Evolutionary conservation across 2,888 invertebrate species (phyloP).

Genomic region (Bimastos eiseni): DNA sequence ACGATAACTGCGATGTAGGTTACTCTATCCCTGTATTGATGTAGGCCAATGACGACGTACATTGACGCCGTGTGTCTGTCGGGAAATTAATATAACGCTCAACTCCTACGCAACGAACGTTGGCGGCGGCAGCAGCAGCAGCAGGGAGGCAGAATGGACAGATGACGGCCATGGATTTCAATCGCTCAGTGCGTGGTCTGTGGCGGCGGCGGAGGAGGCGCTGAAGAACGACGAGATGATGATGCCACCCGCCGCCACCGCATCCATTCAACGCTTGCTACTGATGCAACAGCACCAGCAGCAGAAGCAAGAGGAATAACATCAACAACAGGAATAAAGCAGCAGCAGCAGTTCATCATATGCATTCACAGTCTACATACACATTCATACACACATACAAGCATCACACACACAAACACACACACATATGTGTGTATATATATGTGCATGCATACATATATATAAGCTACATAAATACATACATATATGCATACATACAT

Average conservation of each 20-base stretch:
- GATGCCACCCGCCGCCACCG: background rate
- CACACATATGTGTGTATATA: background rate
- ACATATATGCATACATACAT: background rate
- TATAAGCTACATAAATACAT: background rate
- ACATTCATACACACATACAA: background rate
- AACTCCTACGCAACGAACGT: background rate
- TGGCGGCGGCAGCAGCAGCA: background rate
- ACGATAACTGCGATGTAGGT: background rate
- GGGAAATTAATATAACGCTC: background rate
- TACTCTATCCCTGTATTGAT: background rate
- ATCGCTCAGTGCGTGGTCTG: background rate
- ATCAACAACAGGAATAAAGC: background rate
- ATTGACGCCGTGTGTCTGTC: too few species aligned
- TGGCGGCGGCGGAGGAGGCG: background rate
- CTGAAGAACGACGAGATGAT: background rate
- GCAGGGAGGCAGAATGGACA: background rate
- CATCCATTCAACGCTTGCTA: background rate
- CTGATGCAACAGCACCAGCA: background rate
- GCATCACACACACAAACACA: background rate
- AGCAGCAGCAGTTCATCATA: background rate
- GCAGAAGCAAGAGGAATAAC: background rate
- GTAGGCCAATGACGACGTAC: background rate
- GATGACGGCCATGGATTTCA: background rate
- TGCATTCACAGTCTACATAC: too few species aligned
- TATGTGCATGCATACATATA: background rate